Base-by-base conservation (phyloP, 2,113 vertebrate species). In the Ia io region DNA sequence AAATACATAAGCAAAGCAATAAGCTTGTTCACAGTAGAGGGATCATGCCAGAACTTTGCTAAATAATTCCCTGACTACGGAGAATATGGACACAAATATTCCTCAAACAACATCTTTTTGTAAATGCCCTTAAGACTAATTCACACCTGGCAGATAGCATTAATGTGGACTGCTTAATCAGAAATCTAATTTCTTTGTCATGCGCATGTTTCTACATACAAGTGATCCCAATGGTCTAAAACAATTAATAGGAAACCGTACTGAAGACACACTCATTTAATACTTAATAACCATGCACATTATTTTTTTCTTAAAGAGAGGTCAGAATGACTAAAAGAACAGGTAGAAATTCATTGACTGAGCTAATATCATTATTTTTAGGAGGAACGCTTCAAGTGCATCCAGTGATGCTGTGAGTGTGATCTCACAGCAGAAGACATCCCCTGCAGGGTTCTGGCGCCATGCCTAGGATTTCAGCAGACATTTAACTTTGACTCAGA, bases 311-410 rank as follows among this genome's bases (percentile, higher is more conserved):
- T 9, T 49, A 42, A 2, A 85, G 18, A 95, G 13, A 67, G 12
- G 12, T 83, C 61, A 93, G n/a, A 23, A 91, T 93, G 71, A 91
- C 95, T 93, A 95, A 51, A 89, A 92, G 13, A 78, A 69, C 40
- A 77, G 65, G 59, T 49, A 63, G 32, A 82, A 90, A 40, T 95
- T 37, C 47, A 84, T 42, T 65, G 32, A 44, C 30, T 87, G 42
- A 94, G 63, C 13, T 90, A 94, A 90, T 94, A 56, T 37, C 67
- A 95, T 86, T 95, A 96, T 93, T 95, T 97, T 93, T 51, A 77
- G 30, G 32, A 69, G 93, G 2, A 90, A 93, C 91, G 67, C 73
- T 88, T 80, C 56, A 56, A 35, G 17, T 56, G 79, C 25, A 95
- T 25, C 90, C 96, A 90, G 35, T 78, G 61, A 6, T 90, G 51